A percentile compares a stretch with the other conserved stretches of the same genome.
Evolutionary conservation across 35 echinoderm and acorn worm genomes (phyloP).

Genomic region (Ophioderma brevispina): DNA sequence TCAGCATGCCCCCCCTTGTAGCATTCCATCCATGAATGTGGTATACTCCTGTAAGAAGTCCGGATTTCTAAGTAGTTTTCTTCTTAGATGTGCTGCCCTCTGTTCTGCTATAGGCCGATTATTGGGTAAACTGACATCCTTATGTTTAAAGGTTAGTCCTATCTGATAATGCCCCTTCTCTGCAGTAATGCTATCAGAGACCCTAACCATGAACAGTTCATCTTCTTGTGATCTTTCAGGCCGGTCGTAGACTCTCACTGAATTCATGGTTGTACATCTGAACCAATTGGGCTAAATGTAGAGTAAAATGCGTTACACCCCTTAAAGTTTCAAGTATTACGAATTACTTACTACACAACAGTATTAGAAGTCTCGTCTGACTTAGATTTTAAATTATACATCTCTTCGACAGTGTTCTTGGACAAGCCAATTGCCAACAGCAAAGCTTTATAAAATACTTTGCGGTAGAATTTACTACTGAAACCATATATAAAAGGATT

Average conservation of each 20-base stretch:
- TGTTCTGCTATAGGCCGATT: slow-evolving; percentile 60
- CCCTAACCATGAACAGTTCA: slow-evolving; percentile 44
- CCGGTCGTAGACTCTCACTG: slow-evolving; percentile 45
- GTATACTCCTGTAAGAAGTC: slow-evolving; percentile 35
- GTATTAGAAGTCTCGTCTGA: too few relatives aligned
- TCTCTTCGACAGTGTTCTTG: too few relatives aligned
- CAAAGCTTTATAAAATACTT: too few relatives aligned
- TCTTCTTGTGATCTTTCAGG: slow-evolving; percentile 68
- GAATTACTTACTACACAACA: too few relatives aligned
- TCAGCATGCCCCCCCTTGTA: too few relatives aligned
- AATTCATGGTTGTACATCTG: slow-evolving; percentile 55
- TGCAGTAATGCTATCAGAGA: slow-evolving; percentile 41
- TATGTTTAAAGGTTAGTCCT: slow-evolving; percentile 57
- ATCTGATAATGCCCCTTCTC: slow-evolving; percentile 65
- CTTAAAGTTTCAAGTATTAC: too few relatives aligned
- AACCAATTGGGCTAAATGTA: too few relatives aligned
- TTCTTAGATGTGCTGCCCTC: slow-evolving; percentile 33
- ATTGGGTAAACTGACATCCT: slow-evolving; percentile 51
- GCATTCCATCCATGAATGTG: slow-evolving; percentile 33
- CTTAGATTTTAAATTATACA: too few relatives aligned
- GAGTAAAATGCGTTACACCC: too few relatives aligned
- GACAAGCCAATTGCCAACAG: too few relatives aligned
- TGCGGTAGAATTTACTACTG: too few relatives aligned
- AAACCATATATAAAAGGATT: too few relatives aligned
- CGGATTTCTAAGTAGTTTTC: slow-evolving; percentile 18